Base-by-base conservation (phyloP, 2,797 vertebrate genomes). In the Bucorvus abyssinicus region DNA sequence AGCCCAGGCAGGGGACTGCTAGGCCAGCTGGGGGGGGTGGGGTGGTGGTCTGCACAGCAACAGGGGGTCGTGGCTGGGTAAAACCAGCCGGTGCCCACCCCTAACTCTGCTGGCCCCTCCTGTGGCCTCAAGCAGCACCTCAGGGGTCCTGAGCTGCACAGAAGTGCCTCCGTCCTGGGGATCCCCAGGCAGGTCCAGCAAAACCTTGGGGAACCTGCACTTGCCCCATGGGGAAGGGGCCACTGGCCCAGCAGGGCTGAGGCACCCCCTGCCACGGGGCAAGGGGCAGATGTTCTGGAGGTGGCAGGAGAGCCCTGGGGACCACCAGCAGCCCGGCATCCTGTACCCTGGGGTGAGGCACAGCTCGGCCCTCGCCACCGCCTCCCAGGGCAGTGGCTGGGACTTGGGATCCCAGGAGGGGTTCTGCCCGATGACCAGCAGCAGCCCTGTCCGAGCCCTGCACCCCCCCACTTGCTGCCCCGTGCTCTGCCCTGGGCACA, bases 301-400 rank as follows among this genome's bases (percentile, higher is more conserved):
- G n/a, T n/a, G n/a, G n/a, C n/a, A n/a, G n/a, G n/a, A n/a, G n/a
- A n/a, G n/a, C n/a, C n/a, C n/a, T n/a, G n/a, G n/a, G n/a, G n/a
- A n/a, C n/a, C n/a, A n/a, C n/a, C n/a, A n/a, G n/a, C n/a, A n/a
- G n/a, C n/a, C n/a, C n/a, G n/a, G n/a, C n/a, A n/a, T n/a, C n/a
- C n/a, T n/a, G n/a, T n/a, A n/a, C n/a, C n/a, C n/a, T n/a, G n/a
- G n/a, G 8, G 27, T 14, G 17, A 15, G 34, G 20, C 40, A 30
- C 1, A 1, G 13, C 34, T 38, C 71, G n/a, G n/a, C n/a, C 47
- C 47, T 21, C 7, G 3, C 47, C 19, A 4, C 14, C 1, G 0
- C 45, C 30, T 21, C 7, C 27, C 14, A 8, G 22, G 38, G 32
- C 59, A 55, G 53, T 49, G 36, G 85, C 64, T 18, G 61, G 29